Evolutionary conservation across 2,113 vertebrate species (phyloP), one percentile per base, ranked within the genome.

Genomic region (Centropus bengalensis): DNA sequence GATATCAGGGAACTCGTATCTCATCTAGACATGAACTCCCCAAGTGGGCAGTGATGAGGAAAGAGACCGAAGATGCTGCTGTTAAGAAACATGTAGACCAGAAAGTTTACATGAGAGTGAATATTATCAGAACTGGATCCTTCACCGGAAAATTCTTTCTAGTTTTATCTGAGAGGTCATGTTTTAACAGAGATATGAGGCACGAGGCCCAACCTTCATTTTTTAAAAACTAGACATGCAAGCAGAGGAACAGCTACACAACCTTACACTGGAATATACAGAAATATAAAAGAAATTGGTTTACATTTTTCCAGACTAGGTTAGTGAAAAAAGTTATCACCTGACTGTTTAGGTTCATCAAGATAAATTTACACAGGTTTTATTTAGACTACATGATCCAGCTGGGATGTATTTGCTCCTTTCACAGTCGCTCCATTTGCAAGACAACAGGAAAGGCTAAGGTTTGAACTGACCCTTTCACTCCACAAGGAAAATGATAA

Each of bases 301-400:
- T 84, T 89, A 49, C 30, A 62, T 68, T 86, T 94, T 92, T 89
- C n/a, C 58, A 73, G 66, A 26, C 18, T 28, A 36, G 44, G 19
- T 85, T 76, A 85, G 71, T 79, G 77, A 91, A 73, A 92, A 93
- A 93, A 80, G n/a, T 82, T 91, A 79, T 85, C 51, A 0, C 49
- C 87, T 62, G 28, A 22, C 66, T 89, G 59, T 91, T 96, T 82
- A 80, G 74, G 74, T 79, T 85, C 2, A 1, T 74, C 63, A 85
- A 18, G 81, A 89, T 42, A 91, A 91, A 82, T 45, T 77, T 67
- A 79, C 73, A 79, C 44, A 67, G 54, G n/a, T 94, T 91, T 94
- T 90, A 82, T 84, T 91, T 54, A 81, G 79, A 24, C 49, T 95
- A 7, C 73, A 82, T 76, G 59, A 86, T 66, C 78, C 59, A 91